Evolutionary conservation across 2,797 vertebrate species (phyloP), one percentile per base, ranked within the genome.

Genomic region (Syndactyla subalaris): DNA sequence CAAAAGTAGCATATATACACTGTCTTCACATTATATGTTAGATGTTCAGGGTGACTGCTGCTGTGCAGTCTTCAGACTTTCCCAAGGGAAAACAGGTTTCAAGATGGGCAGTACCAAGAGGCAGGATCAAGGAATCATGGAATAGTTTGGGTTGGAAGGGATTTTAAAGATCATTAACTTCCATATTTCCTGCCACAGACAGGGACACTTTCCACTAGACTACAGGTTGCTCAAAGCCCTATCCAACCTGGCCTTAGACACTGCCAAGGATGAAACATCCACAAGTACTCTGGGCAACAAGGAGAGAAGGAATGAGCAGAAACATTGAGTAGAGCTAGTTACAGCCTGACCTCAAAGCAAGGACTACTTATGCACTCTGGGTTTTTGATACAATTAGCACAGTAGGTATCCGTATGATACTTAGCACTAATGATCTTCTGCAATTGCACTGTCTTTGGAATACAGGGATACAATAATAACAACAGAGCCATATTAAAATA

Each of bases 171-270:
- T 13, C 14, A 45, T 7, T 21, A 34, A 5, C 12, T 58, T 49
- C 20, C 43, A 63, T 49, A 1, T 1, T 11, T 12, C 1, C 7
- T 65, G 32, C 27, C 27, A 38, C 2, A 14, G 24, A 9, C 8
- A 49, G 19, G 49, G 41, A 29, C 27, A n/a, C 32, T 23, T 45
- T 24, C 23, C 23, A 14, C 20, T 8, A 26, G 29, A 39, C 17
- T 30, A 22, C 17, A 11, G 17, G 11, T 5, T 77, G 10, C 38
- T 71, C 45, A 52, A 22, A 45, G 8, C 14, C 5, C 17, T 30
- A 46, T 34, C 38, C 45, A 23, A 11, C 45, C 45, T 32, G 38
- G 29, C 23, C 27, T 63, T 38, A 24, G 57, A 71, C 20, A 39
- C 24, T 39, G 10, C 13, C 29, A 27, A 6, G 12, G n/a, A 6